Percentiles rank a stretch among this genome's conserved stretches.
Evolutionary conservation across 1,140 invertebrate species (phyloP).

Genomic region (Mactra quadrangularis): DNA sequence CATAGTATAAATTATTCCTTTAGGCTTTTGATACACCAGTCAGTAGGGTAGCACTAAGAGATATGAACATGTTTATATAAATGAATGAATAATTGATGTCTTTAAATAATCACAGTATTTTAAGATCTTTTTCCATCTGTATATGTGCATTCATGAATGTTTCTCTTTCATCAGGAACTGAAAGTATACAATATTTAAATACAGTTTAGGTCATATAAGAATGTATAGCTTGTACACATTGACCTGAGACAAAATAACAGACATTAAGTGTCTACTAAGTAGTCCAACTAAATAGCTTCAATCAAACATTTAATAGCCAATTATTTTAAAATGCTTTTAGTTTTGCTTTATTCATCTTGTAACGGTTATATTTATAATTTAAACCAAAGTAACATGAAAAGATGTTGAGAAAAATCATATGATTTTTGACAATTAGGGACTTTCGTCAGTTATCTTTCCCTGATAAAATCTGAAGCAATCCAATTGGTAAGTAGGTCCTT

Average conservation of each 20-base stretch:
- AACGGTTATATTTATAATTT: not conserved
- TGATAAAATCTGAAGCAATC: too few species aligned
- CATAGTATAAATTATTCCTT: too few species aligned
- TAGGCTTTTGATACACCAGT: too few species aligned
- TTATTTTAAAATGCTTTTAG: too few species aligned
- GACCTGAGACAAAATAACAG: not conserved
- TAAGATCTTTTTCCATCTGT: conserved; percentile 46
- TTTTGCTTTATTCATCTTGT: not conserved
- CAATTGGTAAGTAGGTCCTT: too few species aligned
- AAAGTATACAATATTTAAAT: not conserved
- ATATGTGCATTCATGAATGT: conserved; percentile 14
- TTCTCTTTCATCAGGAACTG: conserved; percentile 34
- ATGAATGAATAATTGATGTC: too few species aligned
- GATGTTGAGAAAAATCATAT: not conserved
- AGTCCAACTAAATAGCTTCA: not conserved
- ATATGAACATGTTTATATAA: too few species aligned
- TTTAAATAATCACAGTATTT: conserved; percentile 45
- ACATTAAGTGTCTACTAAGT: not conserved
- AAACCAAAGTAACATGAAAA: not conserved
- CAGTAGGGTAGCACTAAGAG: too few species aligned
- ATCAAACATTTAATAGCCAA: too few species aligned
- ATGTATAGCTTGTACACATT: not conserved
- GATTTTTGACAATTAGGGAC: too few species aligned
- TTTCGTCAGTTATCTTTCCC: too few species aligned
- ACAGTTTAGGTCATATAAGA: not conserved